These are phyloP conservation scores for Phallusia fumigata DNA, from an alignment of 23 tunicate species.

Conservation along the genomic window DNA sequence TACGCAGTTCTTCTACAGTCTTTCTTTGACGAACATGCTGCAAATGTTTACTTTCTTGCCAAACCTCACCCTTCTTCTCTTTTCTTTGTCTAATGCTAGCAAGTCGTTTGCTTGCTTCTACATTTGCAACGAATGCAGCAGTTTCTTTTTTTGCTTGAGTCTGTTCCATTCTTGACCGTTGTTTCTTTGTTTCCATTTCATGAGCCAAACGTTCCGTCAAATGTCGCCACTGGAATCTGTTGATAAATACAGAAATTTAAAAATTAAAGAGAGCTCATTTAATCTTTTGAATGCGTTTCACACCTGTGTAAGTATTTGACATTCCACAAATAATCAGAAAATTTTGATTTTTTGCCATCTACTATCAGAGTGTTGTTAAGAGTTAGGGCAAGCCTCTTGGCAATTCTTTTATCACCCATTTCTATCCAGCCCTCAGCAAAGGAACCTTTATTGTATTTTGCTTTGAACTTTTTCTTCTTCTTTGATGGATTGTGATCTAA, in stretches of 20 bases:
- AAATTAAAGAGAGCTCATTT: neutral
- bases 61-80: constrained; percentile 57
- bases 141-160: constrained; percentile 76
- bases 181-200: constrained; percentile 46
- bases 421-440: constrained; percentile 94
- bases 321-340: constrained; percentile 67
- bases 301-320: constrained; percentile 89
- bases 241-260: neutral
- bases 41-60: constrained; percentile 37
- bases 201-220: constrained; percentile 56
- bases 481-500: constrained; percentile 11
- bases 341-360: constrained; percentile 82
- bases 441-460: constrained; percentile 52
- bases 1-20: constrained; percentile 75
- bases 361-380: constrained; percentile 71
- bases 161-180: constrained; percentile 64
- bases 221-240: constrained; percentile 88
- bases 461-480: constrained; percentile 41
- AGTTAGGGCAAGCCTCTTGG: constrained; percentile 67
- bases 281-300: neutral
- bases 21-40: constrained; percentile 67
- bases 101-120: constrained; percentile 53
- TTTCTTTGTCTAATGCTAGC: constrained; percentile 61
- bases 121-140: constrained; percentile 58
- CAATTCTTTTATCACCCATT: constrained; percentile 80